Base-by-base conservation (phyloP, 2,888 invertebrate species). In the Tetanocera ferruginea region DNA sequence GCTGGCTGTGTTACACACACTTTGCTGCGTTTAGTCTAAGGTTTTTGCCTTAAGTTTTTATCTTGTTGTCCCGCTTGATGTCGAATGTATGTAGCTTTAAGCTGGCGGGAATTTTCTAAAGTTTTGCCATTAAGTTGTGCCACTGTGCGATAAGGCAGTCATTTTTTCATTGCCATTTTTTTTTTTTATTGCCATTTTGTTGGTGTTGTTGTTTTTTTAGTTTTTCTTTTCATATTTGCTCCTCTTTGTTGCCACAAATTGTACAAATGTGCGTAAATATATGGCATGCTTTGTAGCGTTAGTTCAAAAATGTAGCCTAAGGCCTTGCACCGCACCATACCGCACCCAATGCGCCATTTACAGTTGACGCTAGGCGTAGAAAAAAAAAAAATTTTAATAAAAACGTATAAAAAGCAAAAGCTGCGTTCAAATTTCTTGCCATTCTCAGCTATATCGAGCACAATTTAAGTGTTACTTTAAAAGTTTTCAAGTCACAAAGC, bases 81-180 rank as follows among this genome's bases (percentile, higher is more conserved):
- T 17, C 3, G 52, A 2, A 5, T 11, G 1, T 23, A 25, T 19
- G 49, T n/a, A 66, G 37, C 66, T 66, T 66, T 66, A 66, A 69
- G 69, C 51, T 69, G 23, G 23, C 49, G 69, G 49, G 49, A 25
- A 37, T 49, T 51, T 69, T 69, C 49, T 69, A 69, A 69, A 69
- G 69, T 69, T 69, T 69, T 28, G 69, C 49, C 69, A 69, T 69
- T 51, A 69, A 25, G 51, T 69, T 49, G 69, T 49, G 69, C 25
- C 51, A 49, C 49, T 23, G n/a, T 43, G 31, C 64, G 64, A 64
- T 64, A 64, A 64, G 64, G n/a, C n/a, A 64, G 34, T 17, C 25
- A 23, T 23, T 19, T 60, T 11, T 60, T 60, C 23, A 43, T 43
- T 43, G 43, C 43, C 31, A 17, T 64, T 64, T 64, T n/a, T 4